Conservation (phyloP, 2,113 vertebrate species). For the Rhea americana region DNA sequence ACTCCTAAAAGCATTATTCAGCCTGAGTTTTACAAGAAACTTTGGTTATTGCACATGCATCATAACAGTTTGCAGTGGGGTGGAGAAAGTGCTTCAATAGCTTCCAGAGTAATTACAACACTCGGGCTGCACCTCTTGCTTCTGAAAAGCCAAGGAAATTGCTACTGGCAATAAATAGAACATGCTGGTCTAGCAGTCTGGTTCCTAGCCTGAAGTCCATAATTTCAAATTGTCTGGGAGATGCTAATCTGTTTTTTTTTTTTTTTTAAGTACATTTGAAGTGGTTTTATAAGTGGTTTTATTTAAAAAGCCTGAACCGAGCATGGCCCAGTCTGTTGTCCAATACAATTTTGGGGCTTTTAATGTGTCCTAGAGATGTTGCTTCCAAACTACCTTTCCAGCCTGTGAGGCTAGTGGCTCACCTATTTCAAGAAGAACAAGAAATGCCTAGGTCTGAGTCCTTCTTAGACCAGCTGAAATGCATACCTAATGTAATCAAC, state of each 20-base stretch:
- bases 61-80: not conserved
- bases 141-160: conserved; percentile 20
- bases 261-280: not conserved
- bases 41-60: not conserved
- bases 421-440: not conserved
- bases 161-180: conserved; percentile 36
- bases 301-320: not conserved
- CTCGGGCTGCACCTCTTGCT: not conserved
- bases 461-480: not conserved
- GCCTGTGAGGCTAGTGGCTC: not conserved
- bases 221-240: conserved; percentile 4
- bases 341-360: not conserved
- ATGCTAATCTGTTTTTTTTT: not conserved
- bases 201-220: not conserved
- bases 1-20: not conserved
- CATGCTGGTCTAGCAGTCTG: not conserved
- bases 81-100: not conserved
- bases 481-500: not conserved
- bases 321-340: not conserved
- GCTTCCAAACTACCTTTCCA: not conserved
- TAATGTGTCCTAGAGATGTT: not conserved
- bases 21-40: not conserved
- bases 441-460: not conserved
- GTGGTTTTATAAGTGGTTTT: conserved; percentile 28
- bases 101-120: conserved; percentile 7